Base-by-base conservation (phyloP, 2,113 vertebrate species). In the Syngnathus floridae region DNA sequence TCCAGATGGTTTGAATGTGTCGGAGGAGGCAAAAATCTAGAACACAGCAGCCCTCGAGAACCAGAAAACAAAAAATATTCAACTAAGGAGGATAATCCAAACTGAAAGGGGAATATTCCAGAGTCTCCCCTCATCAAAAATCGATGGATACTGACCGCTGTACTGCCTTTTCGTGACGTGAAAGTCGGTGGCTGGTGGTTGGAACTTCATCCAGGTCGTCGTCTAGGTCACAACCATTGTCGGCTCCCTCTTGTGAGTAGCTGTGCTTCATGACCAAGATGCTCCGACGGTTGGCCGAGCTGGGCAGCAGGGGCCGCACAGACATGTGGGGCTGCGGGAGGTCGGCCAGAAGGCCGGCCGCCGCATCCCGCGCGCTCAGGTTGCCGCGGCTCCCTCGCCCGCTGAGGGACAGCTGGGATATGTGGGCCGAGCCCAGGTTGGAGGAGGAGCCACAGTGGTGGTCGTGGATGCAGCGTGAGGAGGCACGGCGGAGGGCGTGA, bases 261-360 rank as follows among this genome's bases (percentile, higher is more conserved):
- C 91, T 98, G 93, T 99, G 97, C 92, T 97, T 98, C 97, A 98
- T 98, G 83, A 98, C 95, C 70, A 98, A 90, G 86, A 98, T 97
- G 82, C 94, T 98, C 70, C 97, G 93, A 49, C 96, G 92, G 91
- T 92, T 96, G 38, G 82, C 86, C 41, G 90, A 70, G 64, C 92
- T 84, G 0, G 94, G 95, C 78, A 94, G 83, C 75, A 94, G 89
- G 41, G 95, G 93, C 73, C 94, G 93, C 88, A 89, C 84, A 14
- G 95, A 61, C 86, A 88, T 84, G 17, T 85, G 77, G 3, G 83
- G 92, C 86, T 94, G 95, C 0, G 93, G 91, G 68, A 95, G 89
- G 81, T 97, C 95, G 8, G 94, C 88, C 80, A 98, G 84, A 82
- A 95, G 91, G 37, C 94, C 84, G 77, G 93, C 89, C 41, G 85